These are phyloP conservation scores for Pasiphila rectangulata DNA, from an alignment of 2,888 invertebrate genomes.

Conservation along the genomic window DNA sequence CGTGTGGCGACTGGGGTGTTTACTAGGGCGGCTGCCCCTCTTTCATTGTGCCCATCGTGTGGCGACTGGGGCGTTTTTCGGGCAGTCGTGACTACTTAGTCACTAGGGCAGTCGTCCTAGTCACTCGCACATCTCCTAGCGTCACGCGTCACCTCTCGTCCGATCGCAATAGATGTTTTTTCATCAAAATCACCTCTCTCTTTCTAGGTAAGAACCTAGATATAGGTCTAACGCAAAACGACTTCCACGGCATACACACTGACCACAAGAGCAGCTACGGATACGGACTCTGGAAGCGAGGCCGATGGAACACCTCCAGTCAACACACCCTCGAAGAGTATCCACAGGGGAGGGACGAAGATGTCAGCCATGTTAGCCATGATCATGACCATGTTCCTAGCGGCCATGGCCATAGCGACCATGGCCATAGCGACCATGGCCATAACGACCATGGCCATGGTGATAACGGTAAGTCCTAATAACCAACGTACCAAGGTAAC, in stretches of 20 bases:
- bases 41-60: too few relatives aligned
- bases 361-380: neutral
- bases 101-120: too few relatives aligned
- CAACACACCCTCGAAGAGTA: constrained; percentile 38
- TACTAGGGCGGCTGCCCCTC: too few relatives aligned
- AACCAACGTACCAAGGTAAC: too few relatives aligned
- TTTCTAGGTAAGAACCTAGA: constrained; percentile 20
- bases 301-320: constrained; percentile 56
- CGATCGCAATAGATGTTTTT: too few relatives aligned
- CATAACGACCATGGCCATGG: neutral
- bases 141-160: too few relatives aligned
- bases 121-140: too few relatives aligned
- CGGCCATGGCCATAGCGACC: neutral
- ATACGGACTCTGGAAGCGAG: constrained; percentile 60
- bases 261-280: constrained; percentile 37
- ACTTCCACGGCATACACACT: constrained; percentile 10
- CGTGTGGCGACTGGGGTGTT: too few relatives aligned
- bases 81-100: too few relatives aligned
- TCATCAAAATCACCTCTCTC: too few relatives aligned
- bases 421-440: neutral
- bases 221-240: constrained; percentile 8
- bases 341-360: constrained; percentile 49
- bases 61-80: too few relatives aligned
- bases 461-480: constrained; percentile 1
- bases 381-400: too few relatives aligned